These are phyloP conservation scores for Helogale parvula DNA, from an alignment of 2,113 vertebrate genomes.

Conservation along the genomic window DNA sequence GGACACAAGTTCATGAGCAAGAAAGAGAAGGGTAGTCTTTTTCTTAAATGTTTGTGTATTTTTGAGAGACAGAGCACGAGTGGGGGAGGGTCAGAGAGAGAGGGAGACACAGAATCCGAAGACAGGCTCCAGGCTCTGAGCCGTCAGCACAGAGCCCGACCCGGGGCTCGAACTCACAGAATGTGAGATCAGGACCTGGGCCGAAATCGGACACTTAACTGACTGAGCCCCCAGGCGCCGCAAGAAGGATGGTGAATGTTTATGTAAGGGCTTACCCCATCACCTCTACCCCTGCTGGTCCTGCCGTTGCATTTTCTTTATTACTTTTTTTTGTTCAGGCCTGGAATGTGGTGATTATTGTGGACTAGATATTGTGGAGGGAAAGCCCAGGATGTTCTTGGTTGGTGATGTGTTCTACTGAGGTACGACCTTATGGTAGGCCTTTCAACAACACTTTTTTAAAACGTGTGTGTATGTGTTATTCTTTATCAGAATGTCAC, in stretches of 20 bases:
- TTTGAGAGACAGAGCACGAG: no score
- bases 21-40: background rate
- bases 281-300: background rate
- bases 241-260: background rate
- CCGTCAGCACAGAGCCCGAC: no score
- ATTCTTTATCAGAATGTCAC: slow-evolving; percentile 91
- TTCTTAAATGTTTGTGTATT: no score
- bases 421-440: background rate
- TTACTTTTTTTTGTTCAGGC: background rate
- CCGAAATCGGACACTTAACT: accelerated
- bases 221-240: no score
- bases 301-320: background rate
- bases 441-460: slow-evolving; percentile 34
- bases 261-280: background rate
- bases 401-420: background rate
- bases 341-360: background rate
- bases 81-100: no score
- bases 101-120: no score
- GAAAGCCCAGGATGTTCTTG: background rate
- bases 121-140: no score
- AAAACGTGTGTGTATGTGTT: background rate
- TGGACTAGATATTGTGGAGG: background rate
- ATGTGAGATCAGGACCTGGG: no score
- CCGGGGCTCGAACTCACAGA: no score
- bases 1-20: background rate